Evolutionary conservation across 2,113 vertebrate genomes (phyloP).

Genomic region (Spilogale gracilis): DNA sequence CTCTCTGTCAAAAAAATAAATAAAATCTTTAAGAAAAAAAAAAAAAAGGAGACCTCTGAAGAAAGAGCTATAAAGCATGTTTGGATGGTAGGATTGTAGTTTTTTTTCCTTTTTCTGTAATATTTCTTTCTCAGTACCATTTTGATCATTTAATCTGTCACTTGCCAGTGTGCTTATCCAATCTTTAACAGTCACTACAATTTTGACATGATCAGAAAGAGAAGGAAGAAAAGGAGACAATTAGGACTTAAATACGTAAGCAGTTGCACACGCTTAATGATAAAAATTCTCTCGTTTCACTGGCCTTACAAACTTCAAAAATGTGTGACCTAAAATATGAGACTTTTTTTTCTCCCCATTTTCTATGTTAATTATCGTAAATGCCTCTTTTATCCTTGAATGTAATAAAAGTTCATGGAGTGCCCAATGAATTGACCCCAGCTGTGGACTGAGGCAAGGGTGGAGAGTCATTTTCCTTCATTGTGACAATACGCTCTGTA

Average conservation of each 20-base stretch:
- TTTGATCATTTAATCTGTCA: conserved; percentile 23
- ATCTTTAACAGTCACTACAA: conserved; percentile 10
- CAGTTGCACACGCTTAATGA: not conserved
- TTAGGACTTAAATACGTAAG: not conserved
- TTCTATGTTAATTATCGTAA: conserved; percentile 30
- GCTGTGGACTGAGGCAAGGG: not conserved
- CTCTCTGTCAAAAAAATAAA: too few species aligned
- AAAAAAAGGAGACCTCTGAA: conserved; percentile 18
- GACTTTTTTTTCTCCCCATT: not conserved
- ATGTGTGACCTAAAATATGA: not conserved
- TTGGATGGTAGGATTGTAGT: not conserved
- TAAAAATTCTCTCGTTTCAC: conserved; percentile 33
- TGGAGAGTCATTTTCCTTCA: not conserved
- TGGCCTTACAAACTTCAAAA: conserved; percentile 24
- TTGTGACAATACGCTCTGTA: not conserved
- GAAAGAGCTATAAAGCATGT: not conserved
- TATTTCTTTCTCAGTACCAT: not conserved
- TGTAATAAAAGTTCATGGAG: not conserved
- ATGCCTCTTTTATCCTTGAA: conserved; percentile 21
- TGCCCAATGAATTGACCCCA: not conserved
- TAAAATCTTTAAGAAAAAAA: too few species aligned
- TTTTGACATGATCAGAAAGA: not conserved
- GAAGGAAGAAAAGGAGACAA: not conserved
- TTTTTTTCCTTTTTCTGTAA: conserved; percentile 27
- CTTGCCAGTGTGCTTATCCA: not conserved